A percentile compares a stretch with the other conserved stretches of the same genome.
Evolutionary conservation across 2,113 vertebrate species (phyloP).

Genomic region (Lagopus muta): DNA sequence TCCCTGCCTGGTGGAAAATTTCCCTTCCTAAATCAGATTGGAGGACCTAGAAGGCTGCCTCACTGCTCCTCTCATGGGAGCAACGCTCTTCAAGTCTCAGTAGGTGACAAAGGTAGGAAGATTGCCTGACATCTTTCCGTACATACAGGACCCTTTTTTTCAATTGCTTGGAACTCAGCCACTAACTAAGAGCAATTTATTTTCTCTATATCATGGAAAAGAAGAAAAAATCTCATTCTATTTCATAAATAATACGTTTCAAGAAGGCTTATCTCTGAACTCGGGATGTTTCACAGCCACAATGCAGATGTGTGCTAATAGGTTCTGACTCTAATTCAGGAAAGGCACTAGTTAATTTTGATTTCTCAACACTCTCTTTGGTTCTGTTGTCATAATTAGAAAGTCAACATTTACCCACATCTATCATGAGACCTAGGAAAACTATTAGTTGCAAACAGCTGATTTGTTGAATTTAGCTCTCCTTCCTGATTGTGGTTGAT

Average conservation of each 20-base stretch:
- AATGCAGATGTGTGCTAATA: neutral
- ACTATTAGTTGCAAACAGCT: slow-evolving; percentile 65
- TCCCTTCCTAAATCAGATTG: neutral
- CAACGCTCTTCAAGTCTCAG: accelerated
- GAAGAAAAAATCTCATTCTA: neutral
- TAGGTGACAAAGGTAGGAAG: neutral
- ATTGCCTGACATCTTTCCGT: neutral
- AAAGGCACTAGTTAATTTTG: slow-evolving; percentile 57
- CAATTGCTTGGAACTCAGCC: neutral
- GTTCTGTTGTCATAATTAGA: slow-evolving; percentile 64
- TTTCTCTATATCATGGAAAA: neutral
- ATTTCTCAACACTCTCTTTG: slow-evolving; percentile 32
- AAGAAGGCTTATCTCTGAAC: neutral
- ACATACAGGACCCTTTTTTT: neutral
- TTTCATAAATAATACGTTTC: neutral
- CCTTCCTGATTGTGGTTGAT: slow-evolving; percentile 54
- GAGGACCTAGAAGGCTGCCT: neutral
- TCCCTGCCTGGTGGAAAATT: neutral
- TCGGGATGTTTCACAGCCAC: accelerated
- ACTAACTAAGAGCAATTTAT: neutral
- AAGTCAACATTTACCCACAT: slow-evolving; percentile 71
- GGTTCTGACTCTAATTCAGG: slow-evolving; percentile 41
- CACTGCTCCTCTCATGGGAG: neutral
- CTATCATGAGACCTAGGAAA: slow-evolving; percentile 62
- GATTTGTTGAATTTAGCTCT: slow-evolving; percentile 65